phyloP scores from a whole-genome alignment of 2,797 vertebrate genomes.

The Holocentrus rufus region DNA sequence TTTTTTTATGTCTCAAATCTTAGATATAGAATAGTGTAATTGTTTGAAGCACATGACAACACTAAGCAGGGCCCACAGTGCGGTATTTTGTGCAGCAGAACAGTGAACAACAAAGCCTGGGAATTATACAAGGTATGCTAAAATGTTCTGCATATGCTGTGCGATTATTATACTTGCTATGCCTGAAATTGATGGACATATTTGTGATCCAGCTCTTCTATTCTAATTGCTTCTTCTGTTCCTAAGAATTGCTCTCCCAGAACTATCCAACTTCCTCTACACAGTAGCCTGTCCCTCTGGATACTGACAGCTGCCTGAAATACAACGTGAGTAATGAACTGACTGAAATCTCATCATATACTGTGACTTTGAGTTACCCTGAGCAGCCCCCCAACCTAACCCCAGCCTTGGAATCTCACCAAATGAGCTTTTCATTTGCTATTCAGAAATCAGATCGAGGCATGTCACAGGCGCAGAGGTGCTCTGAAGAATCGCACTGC shows the following conservation, averaged over 20 bases:
- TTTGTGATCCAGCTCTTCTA: constrained; percentile 35
- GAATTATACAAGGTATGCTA: constrained; percentile 20
- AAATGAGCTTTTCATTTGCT: constrained; percentile 77
- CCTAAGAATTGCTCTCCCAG: constrained; percentile 37
- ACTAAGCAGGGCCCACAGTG: constrained; percentile 32
- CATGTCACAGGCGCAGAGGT: constrained; percentile 47
- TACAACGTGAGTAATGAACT: constrained; percentile 68
- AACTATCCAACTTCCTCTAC: constrained; percentile 36
- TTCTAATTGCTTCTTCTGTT: constrained; percentile 32
- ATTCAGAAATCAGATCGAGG: constrained; percentile 66
- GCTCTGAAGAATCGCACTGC: constrained; percentile 58
- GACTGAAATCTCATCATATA: constrained; percentile 70
- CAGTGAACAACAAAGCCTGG: constrained; percentile 37
- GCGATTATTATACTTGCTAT: constrained; percentile 22
- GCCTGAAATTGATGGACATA: constrained; percentile 30
- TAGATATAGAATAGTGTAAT: constrained; percentile 55
- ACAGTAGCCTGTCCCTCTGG: constrained; percentile 37
- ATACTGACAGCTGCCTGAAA: constrained; percentile 65
- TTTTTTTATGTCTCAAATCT: too few species aligned
- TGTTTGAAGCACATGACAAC: constrained; percentile 64
- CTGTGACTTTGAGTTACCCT: constrained; percentile 57
- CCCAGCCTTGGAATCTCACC: constrained; percentile 46
- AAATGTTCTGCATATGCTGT: neutral
- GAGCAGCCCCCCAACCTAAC: constrained; percentile 53
- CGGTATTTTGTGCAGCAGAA: constrained; percentile 51